Conservation (phyloP, 2,113 vertebrate genomes). For the Gorsachius goisagi region DNA sequence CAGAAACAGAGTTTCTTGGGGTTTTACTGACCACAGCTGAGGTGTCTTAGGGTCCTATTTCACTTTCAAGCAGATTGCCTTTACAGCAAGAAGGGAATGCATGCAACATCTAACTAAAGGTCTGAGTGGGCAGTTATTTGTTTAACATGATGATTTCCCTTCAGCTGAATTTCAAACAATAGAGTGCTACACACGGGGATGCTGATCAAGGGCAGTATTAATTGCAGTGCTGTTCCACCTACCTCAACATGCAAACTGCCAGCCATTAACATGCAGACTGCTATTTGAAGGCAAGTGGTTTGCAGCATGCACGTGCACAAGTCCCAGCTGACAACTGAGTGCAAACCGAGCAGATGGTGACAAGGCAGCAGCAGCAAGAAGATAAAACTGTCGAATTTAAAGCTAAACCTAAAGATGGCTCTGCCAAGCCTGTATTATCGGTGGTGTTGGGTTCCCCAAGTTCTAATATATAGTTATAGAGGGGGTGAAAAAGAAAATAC, state of each 20-base stretch:
- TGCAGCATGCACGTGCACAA: not conserved
- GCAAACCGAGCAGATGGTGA: conserved; percentile 39
- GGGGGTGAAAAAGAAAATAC: not conserved
- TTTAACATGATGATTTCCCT: not conserved
- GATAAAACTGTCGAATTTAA: not conserved
- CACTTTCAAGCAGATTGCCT: not conserved
- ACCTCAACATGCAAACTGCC: not conserved
- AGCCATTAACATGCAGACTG: not conserved
- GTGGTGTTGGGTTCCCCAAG: not conserved
- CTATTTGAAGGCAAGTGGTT: not conserved
- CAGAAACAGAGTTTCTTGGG: not conserved
- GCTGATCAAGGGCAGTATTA: not conserved
- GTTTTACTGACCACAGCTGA: not conserved
- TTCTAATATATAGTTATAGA: not conserved
- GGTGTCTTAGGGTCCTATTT: not conserved
- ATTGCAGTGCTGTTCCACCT: not conserved
- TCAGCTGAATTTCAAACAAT: not conserved
- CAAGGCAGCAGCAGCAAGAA: conserved; percentile 1
- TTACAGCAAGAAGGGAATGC: not conserved
- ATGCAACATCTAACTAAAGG: not conserved
- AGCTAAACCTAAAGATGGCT: conserved; percentile 4
- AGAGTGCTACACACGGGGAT: not conserved
- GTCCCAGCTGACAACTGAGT: not conserved
- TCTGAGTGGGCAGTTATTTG: not conserved
- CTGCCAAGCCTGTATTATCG: not conserved